Evolutionary conservation across 2,797 vertebrate genomes (phyloP), one percentile per base, ranked within the genome.

Genomic region (Allochrocebus solatus): DNA sequence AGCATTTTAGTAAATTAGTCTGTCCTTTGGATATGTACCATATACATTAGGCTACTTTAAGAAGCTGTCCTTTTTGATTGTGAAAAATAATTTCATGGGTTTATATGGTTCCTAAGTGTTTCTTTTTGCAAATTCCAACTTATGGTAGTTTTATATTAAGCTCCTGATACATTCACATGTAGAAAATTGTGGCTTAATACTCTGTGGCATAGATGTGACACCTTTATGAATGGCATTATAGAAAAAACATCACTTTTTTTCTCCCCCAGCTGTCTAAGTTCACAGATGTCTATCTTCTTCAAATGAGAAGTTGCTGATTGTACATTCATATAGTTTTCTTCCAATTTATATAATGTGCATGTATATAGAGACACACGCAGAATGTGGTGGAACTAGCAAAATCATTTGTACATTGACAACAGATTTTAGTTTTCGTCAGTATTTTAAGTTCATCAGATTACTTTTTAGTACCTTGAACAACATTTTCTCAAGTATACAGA

Each of bases 401-500:
- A 75, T 80, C 41, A 43, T 84, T 55, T 96, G 75, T 67, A 26
- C 30, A 16, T 61, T 50, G 50, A 36, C 7, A 53, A 10, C 16
- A 81, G 41, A 82, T 90, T 94, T 79, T 48, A 55, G 43, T 84
- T 93, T 83, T 88, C 41, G 14, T 93, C 46, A 24, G 13, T 94
- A 89, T 55, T 91, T 90, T 82, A 70, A 86, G 39, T 5, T 67
- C 9, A 26, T 82, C 48, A 72, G 88, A 83, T 93, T 88, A 43
- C 67, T 93, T 83, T 90, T 81, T 85, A 76, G 39, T 80, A 46
- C 8, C 78, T 82, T 59, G 1, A 64, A 9, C 70, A 85, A 95
- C 64, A 85, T 93, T 97, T 98, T 98, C 84, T 89, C 96, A 91
- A 67, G 57, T 88, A 8, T 85, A 79, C 57, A 93, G 91, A 94